phyloP scores from a whole-genome alignment of 53 echinoderm and acorn worm genomes.

The Paelopatides confundens region DNA sequence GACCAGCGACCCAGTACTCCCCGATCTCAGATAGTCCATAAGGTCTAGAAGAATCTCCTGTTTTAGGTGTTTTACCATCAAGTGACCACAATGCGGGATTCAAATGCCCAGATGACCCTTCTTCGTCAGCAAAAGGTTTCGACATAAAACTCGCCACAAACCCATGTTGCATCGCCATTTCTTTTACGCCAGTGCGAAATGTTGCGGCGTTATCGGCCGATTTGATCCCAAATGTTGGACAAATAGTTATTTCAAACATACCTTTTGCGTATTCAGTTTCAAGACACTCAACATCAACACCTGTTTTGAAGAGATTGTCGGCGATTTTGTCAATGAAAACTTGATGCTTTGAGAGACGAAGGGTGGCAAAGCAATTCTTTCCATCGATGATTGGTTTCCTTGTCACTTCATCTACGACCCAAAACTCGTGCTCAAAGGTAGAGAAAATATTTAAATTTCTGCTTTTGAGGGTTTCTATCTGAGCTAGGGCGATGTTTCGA shows the following conservation, averaged over 20 bases:
- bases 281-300: slow-evolving; percentile 59
- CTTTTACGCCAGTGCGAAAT: slow-evolving; percentile 65
- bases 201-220: slow-evolving; percentile 69
- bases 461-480: slow-evolving; percentile 67
- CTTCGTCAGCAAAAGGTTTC: slow-evolving; percentile 55
- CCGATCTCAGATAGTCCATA: slow-evolving; percentile 57
- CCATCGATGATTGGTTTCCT: slow-evolving; percentile 67
- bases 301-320: slow-evolving; percentile 36
- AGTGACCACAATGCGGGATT: slow-evolving; percentile 72
- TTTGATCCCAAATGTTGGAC: slow-evolving; percentile 69
- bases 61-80: slow-evolving; percentile 52
- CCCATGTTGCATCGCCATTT: slow-evolving; percentile 63
- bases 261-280: slow-evolving; percentile 65
- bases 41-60: slow-evolving; percentile 46
- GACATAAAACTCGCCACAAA: slow-evolving; percentile 78
- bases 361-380: slow-evolving; percentile 61
- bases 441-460: slow-evolving; percentile 77
- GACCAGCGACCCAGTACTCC: slow-evolving; percentile 71
- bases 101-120: slow-evolving; percentile 57
- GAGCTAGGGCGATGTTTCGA: slow-evolving; percentile 64
- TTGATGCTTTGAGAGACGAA: slow-evolving; percentile 32
- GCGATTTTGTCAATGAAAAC: slow-evolving; percentile 54
- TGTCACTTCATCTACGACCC: slow-evolving; percentile 69
- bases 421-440: slow-evolving; percentile 88
- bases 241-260: slow-evolving; percentile 55